Evolutionary conservation across 1,140 invertebrate species (phyloP), one percentile per base, ranked within the genome.

Genomic region (Neoseiulus cucumeris): DNA sequence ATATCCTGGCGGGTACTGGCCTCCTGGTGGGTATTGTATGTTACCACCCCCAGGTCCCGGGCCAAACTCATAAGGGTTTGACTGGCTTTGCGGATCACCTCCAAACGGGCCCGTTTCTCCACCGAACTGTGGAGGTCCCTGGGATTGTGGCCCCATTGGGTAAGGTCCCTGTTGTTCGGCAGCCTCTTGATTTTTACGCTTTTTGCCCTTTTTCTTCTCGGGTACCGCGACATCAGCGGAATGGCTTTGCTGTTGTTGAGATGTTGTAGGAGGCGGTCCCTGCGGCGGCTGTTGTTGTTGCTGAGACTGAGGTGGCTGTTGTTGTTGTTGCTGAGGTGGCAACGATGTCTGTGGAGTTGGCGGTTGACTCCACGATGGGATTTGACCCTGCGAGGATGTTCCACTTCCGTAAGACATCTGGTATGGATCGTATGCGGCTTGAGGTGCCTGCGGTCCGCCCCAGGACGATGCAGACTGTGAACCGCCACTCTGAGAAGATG

Each of bases 21-120:
- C 33, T 39, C 33, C 51, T 29, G 51, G 51, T n/a, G 51, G 51
- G 51, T 59, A 59, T 9, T 39, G 33, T 59, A 59, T 59, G 14
- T 33, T 33, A 59, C 51, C 51, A 25, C 51, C 51, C 25, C 51
- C 51, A 2, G 51, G 51, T 33, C 51, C 51, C 14, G 51, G 51
- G 25, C 51, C 51, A 25, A 59, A 59, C 51, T 59, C 51, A 59
- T 59, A 59, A 20, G 51, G 51, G 22, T 59, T 59, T 59, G 51
- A 25, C 51, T 59, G 51, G 51, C 22, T 59, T 29, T 59, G 51
- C 22, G 51, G 33, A 33, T 59, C 51, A n/a, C 51, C 51, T 20
- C 51, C 51, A 14, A 59, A 25, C 33, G 14, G 51, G 28, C 25
- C 18, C 5, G 5, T 39, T 9, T 39, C 45, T 14, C 45, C 45